phyloP scores from a whole-genome alignment of 2,113 vertebrate species.

The Martes martes region DNA sequence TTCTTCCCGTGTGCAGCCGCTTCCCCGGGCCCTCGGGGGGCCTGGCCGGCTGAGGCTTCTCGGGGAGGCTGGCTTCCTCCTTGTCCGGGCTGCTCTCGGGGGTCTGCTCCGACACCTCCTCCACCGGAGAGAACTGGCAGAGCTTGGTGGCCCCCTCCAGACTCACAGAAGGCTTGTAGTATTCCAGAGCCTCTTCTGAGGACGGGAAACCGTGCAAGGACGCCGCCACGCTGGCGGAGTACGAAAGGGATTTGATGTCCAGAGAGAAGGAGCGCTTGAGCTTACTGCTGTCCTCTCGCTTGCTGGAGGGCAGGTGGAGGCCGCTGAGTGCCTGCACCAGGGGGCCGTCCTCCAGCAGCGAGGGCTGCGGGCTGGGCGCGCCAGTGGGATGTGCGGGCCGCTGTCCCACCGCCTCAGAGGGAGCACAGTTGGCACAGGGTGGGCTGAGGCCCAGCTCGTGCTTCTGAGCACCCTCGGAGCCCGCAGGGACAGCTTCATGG shows the following conservation, averaged over 20 bases:
- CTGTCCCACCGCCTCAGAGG: conserved; percentile 73
- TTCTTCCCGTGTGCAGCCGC: conserved; percentile 72
- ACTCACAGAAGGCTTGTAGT: conserved; percentile 83
- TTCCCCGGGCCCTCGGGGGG: conserved; percentile 73
- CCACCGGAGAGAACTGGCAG: conserved; percentile 94
- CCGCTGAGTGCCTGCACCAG: conserved; percentile 86
- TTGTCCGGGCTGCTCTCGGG: conserved; percentile 89
- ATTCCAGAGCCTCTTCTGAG: conserved; percentile 82
- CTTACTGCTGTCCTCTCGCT: conserved; percentile 86
- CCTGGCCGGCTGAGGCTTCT: conserved; percentile 51
- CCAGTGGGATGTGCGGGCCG: conserved; percentile 61
- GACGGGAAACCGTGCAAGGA: conserved; percentile 79
- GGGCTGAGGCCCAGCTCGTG: conserved; percentile 31
- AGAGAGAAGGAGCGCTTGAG: conserved; percentile 95
- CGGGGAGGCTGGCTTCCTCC: conserved; percentile 79
- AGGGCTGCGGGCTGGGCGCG: not conserved
- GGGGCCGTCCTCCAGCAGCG: conserved; percentile 76
- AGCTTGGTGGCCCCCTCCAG: conserved; percentile 87
- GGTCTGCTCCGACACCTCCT: conserved; percentile 94
- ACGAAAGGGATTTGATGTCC: conserved; percentile 91
- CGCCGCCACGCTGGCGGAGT: conserved; percentile 52
- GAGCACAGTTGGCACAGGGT: conserved; percentile 54
- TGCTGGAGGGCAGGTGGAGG: conserved; percentile 86
- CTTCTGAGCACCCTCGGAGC: conserved; percentile 55
- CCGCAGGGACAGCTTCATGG: conserved; percentile 36